Conservation (phyloP, 1,140 invertebrate genomes). For the Dinothrombium tinctorium region DNA sequence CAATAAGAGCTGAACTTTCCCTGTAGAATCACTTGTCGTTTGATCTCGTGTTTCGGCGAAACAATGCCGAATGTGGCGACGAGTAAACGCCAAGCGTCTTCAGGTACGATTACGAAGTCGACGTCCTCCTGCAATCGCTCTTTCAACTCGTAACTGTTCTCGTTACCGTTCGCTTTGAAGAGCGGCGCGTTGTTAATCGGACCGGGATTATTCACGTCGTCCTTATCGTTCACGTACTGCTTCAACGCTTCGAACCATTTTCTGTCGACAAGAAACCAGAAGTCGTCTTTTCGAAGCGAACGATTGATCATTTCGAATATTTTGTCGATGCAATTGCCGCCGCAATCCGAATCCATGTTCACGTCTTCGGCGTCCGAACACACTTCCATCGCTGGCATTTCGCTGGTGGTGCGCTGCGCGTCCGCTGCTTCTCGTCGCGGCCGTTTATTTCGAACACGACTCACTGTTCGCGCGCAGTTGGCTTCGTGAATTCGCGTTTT, state of each 20-base stretch:
- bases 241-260: conserved; percentile 29
- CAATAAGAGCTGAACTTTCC: conserved; percentile 26
- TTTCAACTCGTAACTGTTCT: conserved; percentile 19
- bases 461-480: too few relatives aligned
- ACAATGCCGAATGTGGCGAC: conserved; percentile 22
- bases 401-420: too few relatives aligned
- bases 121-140: conserved; percentile 26
- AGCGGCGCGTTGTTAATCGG: conserved; percentile 26
- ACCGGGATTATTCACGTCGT: conserved; percentile 22
- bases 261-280: conserved; percentile 25
- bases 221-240: conserved; percentile 24
- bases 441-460: too few relatives aligned
- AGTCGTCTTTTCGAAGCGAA: conserved; percentile 6
- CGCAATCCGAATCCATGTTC: too few relatives aligned
- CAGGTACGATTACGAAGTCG: conserved; percentile 25
- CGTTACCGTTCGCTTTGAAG: conserved; percentile 15
- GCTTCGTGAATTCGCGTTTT: too few relatives aligned
- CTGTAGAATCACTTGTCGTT: conserved; percentile 25
- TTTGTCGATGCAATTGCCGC: too few relatives aligned
- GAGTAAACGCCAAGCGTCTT: conserved; percentile 24
- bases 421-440: too few relatives aligned
- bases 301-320: background rate
- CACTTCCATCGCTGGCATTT: too few relatives aligned
- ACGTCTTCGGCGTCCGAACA: too few relatives aligned
- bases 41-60: conserved; percentile 21